Percentiles rank a stretch among this genome's conserved stretches.
Evolutionary conservation across 2,113 vertebrate genomes (phyloP).

Genomic region (Pelusios castaneus): DNA sequence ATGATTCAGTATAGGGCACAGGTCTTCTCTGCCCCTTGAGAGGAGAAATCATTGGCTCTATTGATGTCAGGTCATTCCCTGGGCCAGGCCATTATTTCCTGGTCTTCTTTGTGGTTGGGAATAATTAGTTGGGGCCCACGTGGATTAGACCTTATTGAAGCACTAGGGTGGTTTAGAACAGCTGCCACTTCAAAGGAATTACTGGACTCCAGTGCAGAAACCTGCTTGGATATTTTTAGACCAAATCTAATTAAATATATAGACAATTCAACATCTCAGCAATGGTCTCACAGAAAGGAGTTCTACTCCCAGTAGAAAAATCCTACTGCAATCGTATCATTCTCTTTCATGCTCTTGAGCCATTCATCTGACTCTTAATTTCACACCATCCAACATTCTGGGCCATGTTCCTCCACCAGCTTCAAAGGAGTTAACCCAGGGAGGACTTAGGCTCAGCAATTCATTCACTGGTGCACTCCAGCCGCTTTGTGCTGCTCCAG

Average conservation of each 20-base stretch:
- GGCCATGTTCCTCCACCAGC: not conserved
- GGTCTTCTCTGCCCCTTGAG: not conserved
- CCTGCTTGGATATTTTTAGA: conserved; percentile 7
- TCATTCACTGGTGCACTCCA: not conserved
- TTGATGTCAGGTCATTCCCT: accelerated
- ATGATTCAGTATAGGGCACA: not conserved
- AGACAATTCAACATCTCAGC: not conserved
- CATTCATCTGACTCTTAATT: not conserved
- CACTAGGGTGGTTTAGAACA: not conserved
- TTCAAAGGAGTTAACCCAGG: not conserved
- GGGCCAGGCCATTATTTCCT: not conserved
- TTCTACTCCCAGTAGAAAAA: not conserved
- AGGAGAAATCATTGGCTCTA: accelerated
- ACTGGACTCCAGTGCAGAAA: not conserved
- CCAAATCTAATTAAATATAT: not conserved
- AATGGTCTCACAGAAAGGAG: not conserved
- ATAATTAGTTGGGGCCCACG: not conserved
- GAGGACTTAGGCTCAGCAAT: not conserved
- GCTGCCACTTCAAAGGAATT: not conserved
- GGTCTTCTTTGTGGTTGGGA: not conserved
- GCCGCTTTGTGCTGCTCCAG: not conserved
- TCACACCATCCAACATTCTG: not conserved
- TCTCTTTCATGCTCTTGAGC: not conserved
- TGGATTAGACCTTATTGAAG: not conserved
- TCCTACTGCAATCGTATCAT: not conserved